Conservation (phyloP, 2,797 vertebrate genomes). For the Myotis myotis region DNA sequence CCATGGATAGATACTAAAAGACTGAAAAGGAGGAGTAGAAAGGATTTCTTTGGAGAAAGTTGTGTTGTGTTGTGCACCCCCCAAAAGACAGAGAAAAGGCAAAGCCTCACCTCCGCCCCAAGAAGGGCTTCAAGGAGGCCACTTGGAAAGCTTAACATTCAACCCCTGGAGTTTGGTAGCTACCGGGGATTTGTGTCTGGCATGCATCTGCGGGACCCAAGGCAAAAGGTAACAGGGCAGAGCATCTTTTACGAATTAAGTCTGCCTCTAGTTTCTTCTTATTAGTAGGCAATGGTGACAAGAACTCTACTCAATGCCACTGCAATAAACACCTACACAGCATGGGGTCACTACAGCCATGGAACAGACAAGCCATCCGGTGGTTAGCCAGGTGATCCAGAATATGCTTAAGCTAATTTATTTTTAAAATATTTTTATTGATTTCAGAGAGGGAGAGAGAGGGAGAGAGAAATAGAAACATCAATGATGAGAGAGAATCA, state of each 20-base stretch:
- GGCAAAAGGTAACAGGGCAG: background rate
- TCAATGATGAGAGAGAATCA: too few species aligned
- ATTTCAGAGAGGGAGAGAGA: too few species aligned
- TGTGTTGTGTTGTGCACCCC: background rate
- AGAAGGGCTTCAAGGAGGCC: background rate
- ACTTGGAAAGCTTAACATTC: background rate
- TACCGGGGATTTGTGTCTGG: background rate
- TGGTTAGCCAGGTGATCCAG: background rate
- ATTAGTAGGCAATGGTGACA: background rate
- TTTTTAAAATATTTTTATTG: too few species aligned
- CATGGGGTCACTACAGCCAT: accelerated
- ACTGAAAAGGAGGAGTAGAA: background rate
- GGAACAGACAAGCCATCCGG: background rate
- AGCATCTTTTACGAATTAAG: background rate
- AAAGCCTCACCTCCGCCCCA: background rate
- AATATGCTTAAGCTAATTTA: background rate
- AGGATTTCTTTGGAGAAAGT: background rate
- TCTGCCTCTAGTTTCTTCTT: background rate
- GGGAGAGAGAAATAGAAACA: too few species aligned
- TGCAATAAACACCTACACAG: background rate
- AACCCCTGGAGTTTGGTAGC: background rate
- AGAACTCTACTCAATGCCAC: background rate
- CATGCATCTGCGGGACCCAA: background rate
- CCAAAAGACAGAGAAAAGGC: background rate
- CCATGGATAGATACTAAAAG: background rate